Percentiles rank a stretch among this genome's conserved stretches.
Conservation (phyloP, 2,888 invertebrate species). For the Aphelenchoides bicaudatus region DNA sequence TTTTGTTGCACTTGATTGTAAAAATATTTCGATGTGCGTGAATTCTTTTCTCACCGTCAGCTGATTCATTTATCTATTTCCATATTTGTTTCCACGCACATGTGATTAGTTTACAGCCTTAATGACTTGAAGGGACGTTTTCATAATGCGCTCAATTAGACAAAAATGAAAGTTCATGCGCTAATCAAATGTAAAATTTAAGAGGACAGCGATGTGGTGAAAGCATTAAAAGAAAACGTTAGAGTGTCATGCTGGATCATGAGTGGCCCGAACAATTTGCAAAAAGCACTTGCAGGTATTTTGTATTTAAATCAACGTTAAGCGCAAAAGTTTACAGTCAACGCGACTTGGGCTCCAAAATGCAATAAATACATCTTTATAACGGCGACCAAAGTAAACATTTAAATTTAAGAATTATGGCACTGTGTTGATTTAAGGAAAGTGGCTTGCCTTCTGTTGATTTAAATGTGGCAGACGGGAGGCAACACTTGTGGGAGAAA, state of each 20-base stretch:
- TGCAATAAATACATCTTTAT: constrained; percentile 27
- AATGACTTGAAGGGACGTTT: too few relatives aligned
- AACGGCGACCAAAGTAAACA: constrained; percentile 15
- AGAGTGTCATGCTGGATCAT: constrained; percentile 25
- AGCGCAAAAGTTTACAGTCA: constrained; percentile 4
- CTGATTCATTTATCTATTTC: too few relatives aligned
- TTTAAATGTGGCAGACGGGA: constrained; percentile 19
- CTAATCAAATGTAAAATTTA: too few relatives aligned
- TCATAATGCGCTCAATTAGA: too few relatives aligned
- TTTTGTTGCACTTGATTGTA: too few relatives aligned
- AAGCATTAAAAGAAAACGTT: constrained; percentile 19
- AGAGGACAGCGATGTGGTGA: constrained; percentile 18
- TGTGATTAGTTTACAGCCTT: too few relatives aligned
- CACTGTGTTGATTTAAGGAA: constrained; percentile 9
- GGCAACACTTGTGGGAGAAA: constrained; percentile 23
- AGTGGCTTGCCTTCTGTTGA: constrained; percentile 22
- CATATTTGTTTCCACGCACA: too few relatives aligned
- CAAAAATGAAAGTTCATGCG: too few relatives aligned
- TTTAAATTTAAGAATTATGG: neutral
- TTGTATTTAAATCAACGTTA: neutral
- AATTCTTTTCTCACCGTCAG: too few relatives aligned
- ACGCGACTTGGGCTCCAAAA: constrained; percentile 20
- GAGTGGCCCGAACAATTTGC: constrained; percentile 20
- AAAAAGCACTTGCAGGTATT: constrained; percentile 12
- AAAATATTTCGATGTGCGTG: too few relatives aligned